phyloP scores from a whole-genome alignment of 2,888 invertebrate genomes.

The Drosophila tanythrix region DNA sequence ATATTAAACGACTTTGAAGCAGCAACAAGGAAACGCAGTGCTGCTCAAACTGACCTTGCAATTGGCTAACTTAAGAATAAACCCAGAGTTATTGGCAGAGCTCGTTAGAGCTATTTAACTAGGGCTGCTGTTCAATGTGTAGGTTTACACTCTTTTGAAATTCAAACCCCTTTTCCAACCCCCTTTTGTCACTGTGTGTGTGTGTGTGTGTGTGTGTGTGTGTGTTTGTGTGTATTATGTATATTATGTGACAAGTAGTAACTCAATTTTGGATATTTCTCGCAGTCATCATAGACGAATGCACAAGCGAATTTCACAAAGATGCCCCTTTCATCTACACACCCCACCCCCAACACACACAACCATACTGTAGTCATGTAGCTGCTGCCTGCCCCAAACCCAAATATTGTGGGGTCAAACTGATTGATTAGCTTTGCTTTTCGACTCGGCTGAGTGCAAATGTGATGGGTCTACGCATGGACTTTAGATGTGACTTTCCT shows the following conservation, averaged over 20 bases:
- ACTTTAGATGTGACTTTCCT: conserved; percentile 22
- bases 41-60: not conserved
- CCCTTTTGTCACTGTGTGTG: not conserved
- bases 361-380: not conserved
- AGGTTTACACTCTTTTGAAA: conserved; percentile 1
- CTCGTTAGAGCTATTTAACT: not conserved
- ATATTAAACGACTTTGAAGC: not conserved
- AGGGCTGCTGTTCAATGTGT: not conserved
- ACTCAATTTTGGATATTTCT: conserved; percentile 21
- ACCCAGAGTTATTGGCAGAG: not conserved
- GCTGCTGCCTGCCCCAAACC: not conserved
- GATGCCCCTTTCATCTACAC: not conserved
- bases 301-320: conserved; percentile 22
- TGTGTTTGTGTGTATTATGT: not conserved
- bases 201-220: no score
- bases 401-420: not conserved
- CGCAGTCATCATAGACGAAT: conserved; percentile 37
- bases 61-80: not conserved
- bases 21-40: not conserved
- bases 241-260: conserved; percentile 4
- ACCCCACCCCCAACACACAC: no score
- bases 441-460: conserved; percentile 12
- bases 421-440: conserved; percentile 54
- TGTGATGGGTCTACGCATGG: not conserved
- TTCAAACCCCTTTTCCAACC: not conserved